phyloP scores from a whole-genome alignment of 2,113 vertebrate species.

The Rhinichthys klamathensis region DNA sequence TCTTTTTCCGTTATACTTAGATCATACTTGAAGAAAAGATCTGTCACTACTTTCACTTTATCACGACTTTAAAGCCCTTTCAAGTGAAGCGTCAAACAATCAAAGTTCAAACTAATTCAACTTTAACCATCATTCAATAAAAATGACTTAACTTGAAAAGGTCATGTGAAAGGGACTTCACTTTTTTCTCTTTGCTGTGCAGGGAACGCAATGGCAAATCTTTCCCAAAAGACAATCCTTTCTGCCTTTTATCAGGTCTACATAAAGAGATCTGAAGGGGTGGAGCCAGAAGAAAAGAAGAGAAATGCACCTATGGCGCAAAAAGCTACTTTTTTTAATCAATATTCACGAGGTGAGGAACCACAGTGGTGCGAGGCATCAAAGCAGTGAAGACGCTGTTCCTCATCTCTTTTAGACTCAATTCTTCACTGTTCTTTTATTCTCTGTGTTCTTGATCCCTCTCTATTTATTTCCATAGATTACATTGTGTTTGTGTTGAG shows the following conservation, averaged over 20 bases:
- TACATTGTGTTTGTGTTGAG: slow-evolving; percentile 34
- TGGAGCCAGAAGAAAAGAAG: neutral
- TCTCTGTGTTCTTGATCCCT: neutral
- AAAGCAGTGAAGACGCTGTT: slow-evolving; percentile 1
- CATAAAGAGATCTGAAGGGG: slow-evolving; percentile 1
- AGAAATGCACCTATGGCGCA: slow-evolving; percentile 19
- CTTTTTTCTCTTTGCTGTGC: neutral
- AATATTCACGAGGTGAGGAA: slow-evolving; percentile 29
- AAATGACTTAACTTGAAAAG: neutral
- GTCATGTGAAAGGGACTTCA: neutral
- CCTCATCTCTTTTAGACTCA: slow-evolving; percentile 11
- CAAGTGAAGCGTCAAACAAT: neutral
- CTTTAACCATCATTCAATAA: neutral
- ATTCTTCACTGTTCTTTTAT: neutral
- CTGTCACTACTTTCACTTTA: neutral
- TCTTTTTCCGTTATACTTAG: neutral
- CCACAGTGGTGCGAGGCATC: neutral
- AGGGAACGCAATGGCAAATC: neutral
- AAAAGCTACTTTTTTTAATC: neutral
- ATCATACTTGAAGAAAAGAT: neutral
- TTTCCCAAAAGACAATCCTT: slow-evolving; percentile 4
- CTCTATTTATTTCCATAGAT: slow-evolving; percentile 14
- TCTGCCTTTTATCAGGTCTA: slow-evolving; percentile 4
- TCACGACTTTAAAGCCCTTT: neutral
- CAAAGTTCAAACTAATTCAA: neutral